A percentile compares a stretch with the other conserved stretches of the same genome.
Conservation (phyloP, 2,888 invertebrate species). For the Tridacna crocea region DNA sequence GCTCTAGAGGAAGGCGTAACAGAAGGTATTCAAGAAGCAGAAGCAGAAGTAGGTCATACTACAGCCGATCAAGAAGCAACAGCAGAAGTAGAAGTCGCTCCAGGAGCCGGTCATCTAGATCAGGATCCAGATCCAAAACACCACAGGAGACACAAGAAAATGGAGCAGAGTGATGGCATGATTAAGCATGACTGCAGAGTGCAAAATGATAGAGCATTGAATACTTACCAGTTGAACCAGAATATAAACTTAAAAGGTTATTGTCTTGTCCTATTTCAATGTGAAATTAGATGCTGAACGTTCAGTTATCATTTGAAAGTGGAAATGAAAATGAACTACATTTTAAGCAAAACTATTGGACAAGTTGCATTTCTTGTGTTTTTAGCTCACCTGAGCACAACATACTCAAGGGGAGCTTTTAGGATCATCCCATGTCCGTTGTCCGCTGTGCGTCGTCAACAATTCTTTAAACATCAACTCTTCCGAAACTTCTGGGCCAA, state of each 20-base stretch:
- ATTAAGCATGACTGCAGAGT: background rate
- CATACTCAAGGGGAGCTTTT: too few species aligned
- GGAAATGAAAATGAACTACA: too few species aligned
- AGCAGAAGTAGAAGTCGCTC: conserved; percentile 68
- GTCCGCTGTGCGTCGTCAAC: too few species aligned
- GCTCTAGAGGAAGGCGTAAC: conserved; percentile 57
- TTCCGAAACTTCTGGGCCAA: too few species aligned
- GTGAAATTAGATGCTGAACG: too few species aligned
- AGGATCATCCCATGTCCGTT: too few species aligned
- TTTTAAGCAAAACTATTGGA: too few species aligned
- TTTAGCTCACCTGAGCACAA: too few species aligned
- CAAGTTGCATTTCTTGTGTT: too few species aligned
- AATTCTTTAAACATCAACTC: too few species aligned
- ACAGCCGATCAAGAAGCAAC: conserved; percentile 65
- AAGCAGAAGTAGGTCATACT: conserved; percentile 63
- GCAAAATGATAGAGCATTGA: background rate
- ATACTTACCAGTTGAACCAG: conserved; percentile 6
- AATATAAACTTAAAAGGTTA: conserved; percentile 24
- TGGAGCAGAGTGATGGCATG: conserved; percentile 29
- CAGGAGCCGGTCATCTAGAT: conserved; percentile 62
- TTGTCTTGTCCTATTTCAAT: conserved; percentile 16
- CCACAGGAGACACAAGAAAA: conserved; percentile 36
- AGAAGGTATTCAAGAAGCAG: conserved; percentile 57
- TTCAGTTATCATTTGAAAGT: too few species aligned
- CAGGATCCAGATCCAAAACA: conserved; percentile 58